phyloP scores from a whole-genome alignment of 2,113 vertebrate species.

The Progne subis region DNA sequence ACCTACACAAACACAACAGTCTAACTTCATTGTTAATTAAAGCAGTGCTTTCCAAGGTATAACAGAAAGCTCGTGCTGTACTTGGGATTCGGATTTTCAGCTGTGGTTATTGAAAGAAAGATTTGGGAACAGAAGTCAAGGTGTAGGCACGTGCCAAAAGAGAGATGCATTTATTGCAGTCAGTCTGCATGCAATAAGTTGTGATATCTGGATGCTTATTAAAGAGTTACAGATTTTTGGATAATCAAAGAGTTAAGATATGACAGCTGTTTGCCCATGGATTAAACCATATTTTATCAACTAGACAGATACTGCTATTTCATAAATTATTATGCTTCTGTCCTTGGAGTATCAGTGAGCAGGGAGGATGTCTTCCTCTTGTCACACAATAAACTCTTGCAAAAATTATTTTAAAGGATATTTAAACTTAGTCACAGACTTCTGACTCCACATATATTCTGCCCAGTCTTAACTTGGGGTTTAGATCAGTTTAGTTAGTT shows the following conservation, averaged over 20 bases:
- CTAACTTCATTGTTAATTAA: neutral
- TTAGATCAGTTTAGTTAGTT: neutral
- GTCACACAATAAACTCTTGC: neutral
- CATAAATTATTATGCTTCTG: neutral
- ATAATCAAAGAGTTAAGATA: neutral
- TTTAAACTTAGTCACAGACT: neutral
- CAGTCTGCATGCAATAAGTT: neutral
- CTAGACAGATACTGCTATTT: neutral
- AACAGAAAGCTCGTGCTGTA: neutral
- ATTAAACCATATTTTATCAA: conserved; percentile 10
- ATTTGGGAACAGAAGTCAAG: neutral
- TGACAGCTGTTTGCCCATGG: neutral
- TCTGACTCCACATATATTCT: neutral
- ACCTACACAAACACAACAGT: conserved; percentile 10
- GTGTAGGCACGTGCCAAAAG: neutral
- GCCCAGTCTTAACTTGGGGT: neutral
- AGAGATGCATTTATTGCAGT: neutral
- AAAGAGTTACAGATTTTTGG: neutral
- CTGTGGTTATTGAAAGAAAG: neutral
- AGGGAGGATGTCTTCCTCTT: neutral
- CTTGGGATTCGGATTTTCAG: neutral
- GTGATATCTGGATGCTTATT: neutral
- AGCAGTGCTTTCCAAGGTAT: neutral
- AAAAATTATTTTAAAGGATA: neutral
- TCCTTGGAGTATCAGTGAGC: neutral